Conservation (phyloP, 2,888 invertebrate genomes). For the Hemicrepidius hirtus region DNA sequence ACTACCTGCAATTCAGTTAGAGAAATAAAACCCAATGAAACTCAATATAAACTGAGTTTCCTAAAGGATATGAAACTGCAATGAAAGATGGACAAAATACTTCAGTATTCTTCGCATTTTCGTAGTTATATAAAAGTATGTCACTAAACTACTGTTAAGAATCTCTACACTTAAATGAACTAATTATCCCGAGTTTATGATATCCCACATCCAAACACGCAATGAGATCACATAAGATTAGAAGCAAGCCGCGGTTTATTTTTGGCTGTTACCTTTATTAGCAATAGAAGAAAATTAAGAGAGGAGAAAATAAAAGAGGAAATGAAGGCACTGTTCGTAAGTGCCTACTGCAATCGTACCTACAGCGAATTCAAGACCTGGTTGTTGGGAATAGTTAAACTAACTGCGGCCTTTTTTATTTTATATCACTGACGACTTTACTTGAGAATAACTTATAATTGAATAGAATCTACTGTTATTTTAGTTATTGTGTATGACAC, state of each 20-base stretch:
- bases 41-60: slow-evolving; percentile 1
- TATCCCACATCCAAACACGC: slow-evolving; percentile 18
- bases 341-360: slow-evolving; percentile 19
- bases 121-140: too few relatives aligned
- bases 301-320: slow-evolving; percentile 15
- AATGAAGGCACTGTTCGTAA: slow-evolving; percentile 16
- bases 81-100: not conserved
- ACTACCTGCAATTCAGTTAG: slow-evolving; percentile 12
- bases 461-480: too few relatives aligned
- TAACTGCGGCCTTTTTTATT: not conserved
- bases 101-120: too few relatives aligned
- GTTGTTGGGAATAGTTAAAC: not conserved
- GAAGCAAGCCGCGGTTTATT: slow-evolving; percentile 19
- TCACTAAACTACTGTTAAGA: slow-evolving; percentile 5
- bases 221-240: slow-evolving; percentile 27
- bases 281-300: slow-evolving; percentile 32
- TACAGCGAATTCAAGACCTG: slow-evolving; percentile 9
- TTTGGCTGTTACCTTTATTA: slow-evolving; percentile 31
- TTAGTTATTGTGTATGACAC: too few relatives aligned
- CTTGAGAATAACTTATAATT: too few relatives aligned
- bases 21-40: slow-evolving; percentile 12
- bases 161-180: slow-evolving; percentile 13
- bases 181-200: slow-evolving; percentile 12
- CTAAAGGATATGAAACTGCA: not conserved
- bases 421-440: too few relatives aligned